phyloP scores from a whole-genome alignment of 2,888 invertebrate species.

The Panorpa germanica region DNA sequence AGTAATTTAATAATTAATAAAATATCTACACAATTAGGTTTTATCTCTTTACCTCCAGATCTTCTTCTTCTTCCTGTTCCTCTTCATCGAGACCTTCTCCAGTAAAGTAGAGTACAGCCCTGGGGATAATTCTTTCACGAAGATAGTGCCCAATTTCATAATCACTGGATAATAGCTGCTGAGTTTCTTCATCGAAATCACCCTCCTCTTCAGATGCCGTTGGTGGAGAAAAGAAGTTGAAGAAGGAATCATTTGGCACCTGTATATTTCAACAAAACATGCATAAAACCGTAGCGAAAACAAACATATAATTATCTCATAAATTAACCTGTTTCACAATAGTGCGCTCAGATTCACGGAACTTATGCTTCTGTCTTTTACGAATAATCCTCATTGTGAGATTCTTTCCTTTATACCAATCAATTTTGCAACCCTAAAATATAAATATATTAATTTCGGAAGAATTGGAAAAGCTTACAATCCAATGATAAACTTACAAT shows the following conservation, averaged over 20 bases:
- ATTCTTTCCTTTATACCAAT: conserved; percentile 73
- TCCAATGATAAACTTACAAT: conserved; percentile 19
- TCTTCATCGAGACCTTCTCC: conserved; percentile 9
- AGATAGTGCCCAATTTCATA: too few species aligned
- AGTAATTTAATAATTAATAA: too few species aligned
- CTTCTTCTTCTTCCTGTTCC: conserved; percentile 7
- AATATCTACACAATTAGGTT: too few species aligned
- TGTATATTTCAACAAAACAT: conserved; percentile 27
- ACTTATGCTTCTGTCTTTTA: conserved; percentile 71
- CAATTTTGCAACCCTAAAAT: conserved; percentile 60
- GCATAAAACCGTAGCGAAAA: neutral
- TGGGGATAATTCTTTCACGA: too few species aligned
- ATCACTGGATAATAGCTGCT: too few species aligned
- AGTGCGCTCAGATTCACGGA: conserved; percentile 46
- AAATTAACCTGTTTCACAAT: conserved; percentile 25
- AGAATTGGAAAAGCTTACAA: too few species aligned
- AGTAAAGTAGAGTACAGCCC: too few species aligned
- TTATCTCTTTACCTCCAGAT: too few species aligned
- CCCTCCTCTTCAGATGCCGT: conserved; percentile 17
- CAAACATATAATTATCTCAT: neutral
- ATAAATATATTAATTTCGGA: conserved; percentile 5
- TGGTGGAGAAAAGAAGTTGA: conserved; percentile 79
- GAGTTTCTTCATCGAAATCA: too few species aligned
- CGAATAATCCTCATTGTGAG: conserved; percentile 64
- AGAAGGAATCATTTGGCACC: conserved; percentile 69